Base-by-base conservation (phyloP, 2,113 vertebrate species). In the Synchiropus splendidus region DNA sequence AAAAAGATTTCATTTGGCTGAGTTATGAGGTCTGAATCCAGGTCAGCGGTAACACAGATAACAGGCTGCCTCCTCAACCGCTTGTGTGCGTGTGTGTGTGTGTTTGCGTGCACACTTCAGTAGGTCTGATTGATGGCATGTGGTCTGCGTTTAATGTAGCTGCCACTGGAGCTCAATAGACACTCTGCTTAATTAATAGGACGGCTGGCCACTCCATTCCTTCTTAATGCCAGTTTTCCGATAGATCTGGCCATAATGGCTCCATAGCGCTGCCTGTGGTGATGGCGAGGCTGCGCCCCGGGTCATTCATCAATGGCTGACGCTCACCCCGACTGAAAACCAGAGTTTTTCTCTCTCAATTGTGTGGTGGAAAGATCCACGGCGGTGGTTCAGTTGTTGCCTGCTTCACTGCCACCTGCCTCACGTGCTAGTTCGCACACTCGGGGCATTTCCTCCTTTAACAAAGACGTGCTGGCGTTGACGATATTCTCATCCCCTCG, bases 181-280 rank as follows among this genome's bases (percentile, higher is more conserved):
- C 50, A 27, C 31, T 41, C 48, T 44, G 55, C 60, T 69, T 81
- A 77, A 82, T 81, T 72, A 81, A 80, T 64, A 74, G 48, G 46
- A 54, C 17, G 39, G 51, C 48, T 57, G 63, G 58, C 43, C 57
- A 27, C 58, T 66, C 45, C 65, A 73, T 81, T 74, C 49, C 67
- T 82, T 77, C 54, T 67, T 54, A 49, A 65, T 78, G 75, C 51
- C 63, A 78, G 63, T 36, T 76, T 74, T 77, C 63, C 51, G 36
- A 74, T 68, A 65, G 49, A 50, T 44, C 39, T 58, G 27, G 12
- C 2, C 4, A 10, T 64, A 52, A 64, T 69, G 50, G 69, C n/a
- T 45, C 17, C 12, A 38, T 10, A 12, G 11, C 27, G 39, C 11
- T 36, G 45, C 36, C 10, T n/a, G 21, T 27, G 8, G 21, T 38